Evolutionary conservation across 2,888 invertebrate species (phyloP).

Genomic region (Geotrupes spiniger): DNA sequence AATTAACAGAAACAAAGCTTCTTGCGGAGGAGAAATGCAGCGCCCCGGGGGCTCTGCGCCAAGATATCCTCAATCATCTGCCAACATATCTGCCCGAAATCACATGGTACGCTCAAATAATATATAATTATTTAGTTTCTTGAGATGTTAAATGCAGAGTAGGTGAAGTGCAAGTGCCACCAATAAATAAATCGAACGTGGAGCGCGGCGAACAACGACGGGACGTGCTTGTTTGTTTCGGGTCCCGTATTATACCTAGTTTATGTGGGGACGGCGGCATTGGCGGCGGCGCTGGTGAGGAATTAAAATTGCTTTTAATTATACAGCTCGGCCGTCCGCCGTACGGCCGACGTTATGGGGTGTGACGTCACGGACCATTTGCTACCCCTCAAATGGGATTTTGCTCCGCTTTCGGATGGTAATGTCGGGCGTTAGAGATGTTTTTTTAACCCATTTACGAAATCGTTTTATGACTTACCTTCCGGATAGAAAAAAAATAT

Average conservation of each 20-base stretch:
- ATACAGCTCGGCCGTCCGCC: slow-evolving; percentile 17
- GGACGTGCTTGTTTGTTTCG: slow-evolving; percentile 2
- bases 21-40: slow-evolving; percentile 27
- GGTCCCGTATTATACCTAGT: no score
- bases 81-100: slow-evolving; percentile 32
- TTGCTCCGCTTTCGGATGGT: neutral
- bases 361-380: slow-evolving; percentile 31
- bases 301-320: slow-evolving; percentile 31
- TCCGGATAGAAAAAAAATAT: no score
- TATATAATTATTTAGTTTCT: slow-evolving; percentile 48
- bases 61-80: slow-evolving; percentile 37
- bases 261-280: neutral
- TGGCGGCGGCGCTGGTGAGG: slow-evolving; percentile 8
- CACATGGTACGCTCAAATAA: slow-evolving; percentile 35
- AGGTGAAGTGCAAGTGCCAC: slow-evolving; percentile 47
- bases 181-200: slow-evolving; percentile 42
- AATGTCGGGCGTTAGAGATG: slow-evolving; percentile 6
- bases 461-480: slow-evolving; percentile 10
- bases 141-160: slow-evolving; percentile 48
- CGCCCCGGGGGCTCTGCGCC: slow-evolving; percentile 27
- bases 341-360: slow-evolving; percentile 23
- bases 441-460: neutral
- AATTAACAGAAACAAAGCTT: slow-evolving; percentile 36
- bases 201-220: slow-evolving; percentile 9
- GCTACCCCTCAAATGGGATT: slow-evolving; percentile 12